phyloP scores from a whole-genome alignment of 2,888 invertebrate genomes.

The Pimpla rufipes region DNA sequence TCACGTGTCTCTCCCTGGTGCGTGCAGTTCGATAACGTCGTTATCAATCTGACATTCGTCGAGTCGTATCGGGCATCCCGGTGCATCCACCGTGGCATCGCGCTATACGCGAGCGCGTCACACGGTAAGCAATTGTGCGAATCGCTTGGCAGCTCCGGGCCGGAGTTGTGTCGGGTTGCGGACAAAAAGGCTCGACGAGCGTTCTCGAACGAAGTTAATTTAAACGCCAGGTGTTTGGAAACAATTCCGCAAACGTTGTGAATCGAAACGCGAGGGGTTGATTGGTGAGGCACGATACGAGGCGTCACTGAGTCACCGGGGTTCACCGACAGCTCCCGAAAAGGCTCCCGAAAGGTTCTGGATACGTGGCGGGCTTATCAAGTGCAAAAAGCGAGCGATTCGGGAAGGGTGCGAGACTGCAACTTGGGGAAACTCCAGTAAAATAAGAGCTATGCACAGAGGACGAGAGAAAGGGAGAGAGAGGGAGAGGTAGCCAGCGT shows the following conservation, averaged over 20 bases:
- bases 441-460: neutral
- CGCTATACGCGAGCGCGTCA: neutral
- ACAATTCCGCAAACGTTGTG: neutral
- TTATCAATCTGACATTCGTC: constrained; percentile 65
- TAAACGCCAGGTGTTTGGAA: neutral
- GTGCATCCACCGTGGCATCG: constrained; percentile 46
- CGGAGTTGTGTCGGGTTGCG: constrained; percentile 5
- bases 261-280: neutral
- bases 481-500: neutral
- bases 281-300: neutral
- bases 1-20: constrained; percentile 46
- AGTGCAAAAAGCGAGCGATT: neutral
- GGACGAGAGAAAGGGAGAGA: too few relatives aligned
- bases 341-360: too few relatives aligned
- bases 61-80: constrained; percentile 56
- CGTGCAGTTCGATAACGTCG: constrained; percentile 62
- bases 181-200: constrained; percentile 21
- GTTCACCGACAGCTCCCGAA: neutral
- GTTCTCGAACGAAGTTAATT: constrained; percentile 9
- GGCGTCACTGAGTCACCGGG: neutral
- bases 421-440: constrained; percentile 12
- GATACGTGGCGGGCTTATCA: neutral
- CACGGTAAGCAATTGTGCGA: constrained; percentile 24
- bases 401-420: neutral
- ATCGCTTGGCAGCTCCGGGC: constrained; percentile 29